phyloP scores from a whole-genome alignment of 2,888 invertebrate genomes.

The Cantharis nigra region DNA sequence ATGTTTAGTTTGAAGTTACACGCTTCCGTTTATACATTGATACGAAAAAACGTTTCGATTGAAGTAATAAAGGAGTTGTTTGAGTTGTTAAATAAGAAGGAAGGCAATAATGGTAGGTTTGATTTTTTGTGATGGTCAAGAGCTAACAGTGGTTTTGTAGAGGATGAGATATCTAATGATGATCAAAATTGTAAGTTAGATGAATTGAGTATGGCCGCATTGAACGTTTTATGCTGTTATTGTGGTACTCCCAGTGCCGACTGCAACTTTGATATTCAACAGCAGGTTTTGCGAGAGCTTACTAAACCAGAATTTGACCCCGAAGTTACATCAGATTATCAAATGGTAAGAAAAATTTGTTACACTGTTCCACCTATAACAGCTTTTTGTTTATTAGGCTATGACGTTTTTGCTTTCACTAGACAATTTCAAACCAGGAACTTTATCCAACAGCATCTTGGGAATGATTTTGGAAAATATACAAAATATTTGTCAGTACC shows the following conservation, averaged over 20 bases:
- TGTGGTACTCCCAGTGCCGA: slow-evolving; percentile 37
- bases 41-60: slow-evolving; percentile 17
- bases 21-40: slow-evolving; percentile 8
- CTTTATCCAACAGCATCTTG: slow-evolving; percentile 39
- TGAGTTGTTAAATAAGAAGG: slow-evolving; percentile 20
- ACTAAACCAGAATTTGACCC: slow-evolving; percentile 39
- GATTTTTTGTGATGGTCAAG: not conserved
- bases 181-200: slow-evolving; percentile 2
- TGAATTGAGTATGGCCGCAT: slow-evolving; percentile 33
- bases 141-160: not conserved
- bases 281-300: slow-evolving; percentile 37
- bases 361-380: not conserved
- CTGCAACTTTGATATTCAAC: slow-evolving; percentile 35
- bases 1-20: slow-evolving; percentile 24
- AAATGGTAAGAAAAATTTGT: slow-evolving; percentile 35
- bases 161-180: not conserved
- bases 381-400: slow-evolving; percentile 36
- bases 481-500: slow-evolving; percentile 43
- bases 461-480: slow-evolving; percentile 44
- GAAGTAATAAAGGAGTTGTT: slow-evolving; percentile 31
- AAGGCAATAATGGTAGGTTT: slow-evolving; percentile 19
- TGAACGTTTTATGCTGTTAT: slow-evolving; percentile 41
- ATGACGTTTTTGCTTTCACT: slow-evolving; percentile 49
- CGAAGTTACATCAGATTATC: slow-evolving; percentile 37
- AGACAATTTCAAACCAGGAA: slow-evolving; percentile 37